Evolutionary conservation across 2,888 invertebrate genomes (phyloP).

Genomic region (Rotaria socialis): DNA sequence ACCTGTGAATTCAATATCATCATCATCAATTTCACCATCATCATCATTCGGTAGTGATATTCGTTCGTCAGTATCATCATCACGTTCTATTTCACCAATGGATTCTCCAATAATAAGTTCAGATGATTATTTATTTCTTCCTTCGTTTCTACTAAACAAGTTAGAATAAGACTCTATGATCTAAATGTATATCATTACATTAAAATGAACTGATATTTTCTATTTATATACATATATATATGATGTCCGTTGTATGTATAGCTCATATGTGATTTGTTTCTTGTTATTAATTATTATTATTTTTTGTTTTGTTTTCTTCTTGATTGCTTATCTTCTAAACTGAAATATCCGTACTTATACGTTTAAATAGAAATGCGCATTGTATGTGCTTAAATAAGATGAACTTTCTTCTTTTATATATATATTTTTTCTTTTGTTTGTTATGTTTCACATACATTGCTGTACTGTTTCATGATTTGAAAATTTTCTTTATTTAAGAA

Average conservation of each 20-base stretch:
- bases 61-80: constrained; percentile 36
- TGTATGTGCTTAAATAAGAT: constrained; percentile 9
- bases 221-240: not conserved
- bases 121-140: constrained; percentile 7
- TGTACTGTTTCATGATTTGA: constrained; percentile 3
- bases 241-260: constrained; percentile 15
- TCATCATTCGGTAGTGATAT: not conserved
- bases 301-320: not conserved
- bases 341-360: not conserved
- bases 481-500: constrained; percentile 15
- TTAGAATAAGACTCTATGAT: not conserved
- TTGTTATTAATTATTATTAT: constrained; percentile 23
- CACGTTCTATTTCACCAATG: constrained; percentile 42
- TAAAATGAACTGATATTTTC: not conserved
- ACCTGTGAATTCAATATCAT: not conserved
- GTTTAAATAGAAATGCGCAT: not conserved
- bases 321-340: not conserved
- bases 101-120: not conserved
- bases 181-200: no score
- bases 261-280: constrained; percentile 1
- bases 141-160: not conserved
- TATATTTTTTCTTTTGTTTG: not conserved
- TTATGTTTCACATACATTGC: constrained; percentile 20
- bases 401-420: constrained; percentile 7
- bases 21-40: not conserved